phyloP scores from a whole-genome alignment of 2,888 invertebrate genomes.

The Epistrophe grossulariae region DNA sequence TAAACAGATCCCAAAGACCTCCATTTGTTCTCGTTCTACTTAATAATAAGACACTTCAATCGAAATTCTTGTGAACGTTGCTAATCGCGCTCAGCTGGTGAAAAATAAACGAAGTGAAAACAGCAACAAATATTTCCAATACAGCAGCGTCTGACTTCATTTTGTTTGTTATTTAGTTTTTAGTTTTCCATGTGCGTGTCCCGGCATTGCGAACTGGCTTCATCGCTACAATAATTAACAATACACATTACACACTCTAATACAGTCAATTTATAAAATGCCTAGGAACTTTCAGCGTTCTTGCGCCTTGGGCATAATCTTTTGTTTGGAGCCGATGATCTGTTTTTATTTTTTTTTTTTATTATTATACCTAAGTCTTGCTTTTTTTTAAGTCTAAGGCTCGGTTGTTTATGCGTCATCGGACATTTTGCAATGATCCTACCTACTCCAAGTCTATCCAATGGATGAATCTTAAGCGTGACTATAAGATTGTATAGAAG shows the following conservation, averaged over 20 bases:
- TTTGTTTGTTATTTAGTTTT: not conserved
- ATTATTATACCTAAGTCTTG: conserved; percentile 47
- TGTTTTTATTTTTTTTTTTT: conserved; percentile 39
- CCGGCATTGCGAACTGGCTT: conserved; percentile 65
- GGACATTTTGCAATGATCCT: conserved; percentile 25
- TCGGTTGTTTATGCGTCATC: conserved; percentile 66
- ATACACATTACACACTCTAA: conserved; percentile 35
- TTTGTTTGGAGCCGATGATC: conserved; percentile 61
- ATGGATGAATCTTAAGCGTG: conserved; percentile 49
- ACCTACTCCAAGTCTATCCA: conserved; percentile 4
- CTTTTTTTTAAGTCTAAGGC: conserved; percentile 37
- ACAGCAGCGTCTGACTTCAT: conserved; percentile 29
- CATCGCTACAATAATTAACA: conserved; percentile 18
- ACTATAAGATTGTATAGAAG: conserved; percentile 46
- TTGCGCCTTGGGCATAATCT: conserved; percentile 39
- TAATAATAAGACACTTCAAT: not conserved
- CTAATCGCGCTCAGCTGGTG: conserved; percentile 62
- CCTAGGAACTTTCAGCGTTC: conserved; percentile 50
- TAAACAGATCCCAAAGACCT: conserved; percentile 6
- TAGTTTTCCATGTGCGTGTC: conserved; percentile 51
- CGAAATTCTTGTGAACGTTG: conserved; percentile 57
- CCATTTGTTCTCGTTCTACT: not conserved
- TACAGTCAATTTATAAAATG: conserved; percentile 66
- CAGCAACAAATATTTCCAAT: conserved; percentile 30
- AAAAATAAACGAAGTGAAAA: conserved; percentile 18